Conservation (phyloP, 2,797 vertebrate genomes). For the Novumbra hubbsi region DNA sequence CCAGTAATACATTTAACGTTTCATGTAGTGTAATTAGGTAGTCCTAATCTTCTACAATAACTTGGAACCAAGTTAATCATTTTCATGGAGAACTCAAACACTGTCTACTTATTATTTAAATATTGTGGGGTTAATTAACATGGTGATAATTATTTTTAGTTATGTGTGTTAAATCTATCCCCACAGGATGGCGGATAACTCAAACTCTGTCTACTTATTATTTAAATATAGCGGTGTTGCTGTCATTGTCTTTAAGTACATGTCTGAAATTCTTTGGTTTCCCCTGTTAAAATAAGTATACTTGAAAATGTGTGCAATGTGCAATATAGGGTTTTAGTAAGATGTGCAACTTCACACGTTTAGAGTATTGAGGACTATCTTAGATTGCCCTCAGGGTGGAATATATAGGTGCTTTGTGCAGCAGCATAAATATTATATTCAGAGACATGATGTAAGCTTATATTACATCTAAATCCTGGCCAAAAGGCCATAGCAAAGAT, state of each 20-base stretch:
- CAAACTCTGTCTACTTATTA: not conserved
- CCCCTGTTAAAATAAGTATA: constrained; percentile 10
- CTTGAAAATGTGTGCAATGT: constrained; percentile 12
- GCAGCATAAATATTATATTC: constrained; percentile 19
- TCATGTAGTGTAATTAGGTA: not conserved
- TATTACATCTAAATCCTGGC: not conserved
- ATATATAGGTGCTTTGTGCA: constrained; percentile 21
- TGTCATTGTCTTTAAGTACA: not conserved
- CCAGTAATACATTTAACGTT: no score
- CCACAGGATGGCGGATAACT: not conserved
- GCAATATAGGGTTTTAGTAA: constrained; percentile 30
- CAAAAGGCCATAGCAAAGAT: not conserved
- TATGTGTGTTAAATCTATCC: not conserved
- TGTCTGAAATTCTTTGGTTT: constrained; percentile 14
- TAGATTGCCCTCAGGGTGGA: constrained; percentile 2
- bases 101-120: not conserved
- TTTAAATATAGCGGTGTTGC: not conserved
- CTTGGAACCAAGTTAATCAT: not conserved
- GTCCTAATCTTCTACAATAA: not conserved
- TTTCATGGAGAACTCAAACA: no score
- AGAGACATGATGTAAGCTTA: not conserved
- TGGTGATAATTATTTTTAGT: not conserved
- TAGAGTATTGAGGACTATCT: constrained; percentile 15
- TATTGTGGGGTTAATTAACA: not conserved
- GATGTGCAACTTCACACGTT: constrained; percentile 10